Percentiles rank a stretch among this genome's conserved stretches.
Evolutionary conservation across 2,797 vertebrate genomes (phyloP).

Genomic region (Tokudaia muenninki): DNA sequence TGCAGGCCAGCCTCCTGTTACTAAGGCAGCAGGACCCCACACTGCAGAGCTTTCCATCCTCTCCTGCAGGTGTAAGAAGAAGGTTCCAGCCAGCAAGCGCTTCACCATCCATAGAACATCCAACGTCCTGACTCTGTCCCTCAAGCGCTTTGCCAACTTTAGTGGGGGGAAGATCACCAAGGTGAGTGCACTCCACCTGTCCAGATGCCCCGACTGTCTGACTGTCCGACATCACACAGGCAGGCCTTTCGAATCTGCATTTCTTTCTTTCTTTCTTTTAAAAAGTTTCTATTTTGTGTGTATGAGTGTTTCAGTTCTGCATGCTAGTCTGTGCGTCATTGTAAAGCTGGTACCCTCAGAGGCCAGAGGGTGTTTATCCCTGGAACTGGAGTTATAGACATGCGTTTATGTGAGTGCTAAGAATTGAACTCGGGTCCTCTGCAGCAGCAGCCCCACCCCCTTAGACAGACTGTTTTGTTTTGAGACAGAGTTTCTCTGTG

Average conservation of each 20-base stretch:
- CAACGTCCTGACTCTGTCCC: conserved; percentile 95
- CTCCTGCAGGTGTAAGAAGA: conserved; percentile 94
- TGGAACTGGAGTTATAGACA: not conserved
- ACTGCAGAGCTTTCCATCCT: not conserved
- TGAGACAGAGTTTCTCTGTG: not conserved
- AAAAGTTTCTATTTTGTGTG: not conserved
- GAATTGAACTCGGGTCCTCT: not conserved
- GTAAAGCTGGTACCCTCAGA: not conserved
- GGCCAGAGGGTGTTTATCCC: not conserved
- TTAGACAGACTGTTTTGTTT: not conserved
- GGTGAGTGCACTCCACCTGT: conserved; percentile 83
- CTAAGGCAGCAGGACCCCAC: fast-evolving
- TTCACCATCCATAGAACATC: conserved; percentile 96
- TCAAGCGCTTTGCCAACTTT: conserved; percentile 97
- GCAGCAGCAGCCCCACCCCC: not conserved
- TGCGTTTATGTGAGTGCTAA: not conserved
- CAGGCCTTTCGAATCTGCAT: no score
- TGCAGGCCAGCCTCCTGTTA: no score
- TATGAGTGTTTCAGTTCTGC: not conserved
- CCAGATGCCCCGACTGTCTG: fast-evolving
- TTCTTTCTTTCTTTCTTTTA: not conserved
- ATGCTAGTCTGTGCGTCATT: not conserved
- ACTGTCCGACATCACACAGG: fast-evolving
- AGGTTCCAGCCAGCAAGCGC: conserved; percentile 96
- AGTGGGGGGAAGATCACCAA: conserved; percentile 97